Conservation (phyloP, 2,113 vertebrate genomes). For the Strigops habroptila region DNA sequence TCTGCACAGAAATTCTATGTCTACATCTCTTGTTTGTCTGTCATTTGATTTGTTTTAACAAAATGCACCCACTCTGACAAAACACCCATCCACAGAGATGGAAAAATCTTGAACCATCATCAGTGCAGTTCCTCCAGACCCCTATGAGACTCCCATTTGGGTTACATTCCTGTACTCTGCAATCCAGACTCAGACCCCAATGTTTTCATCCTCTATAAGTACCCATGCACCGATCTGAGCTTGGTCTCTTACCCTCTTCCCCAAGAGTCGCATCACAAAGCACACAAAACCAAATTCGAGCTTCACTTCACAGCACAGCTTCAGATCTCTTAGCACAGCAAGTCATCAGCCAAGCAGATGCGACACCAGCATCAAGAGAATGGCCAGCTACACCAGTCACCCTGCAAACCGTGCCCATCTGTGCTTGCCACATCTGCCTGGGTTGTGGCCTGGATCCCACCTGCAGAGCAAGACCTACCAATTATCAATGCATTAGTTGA, state of each 20-base stretch:
- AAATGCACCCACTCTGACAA: neutral
- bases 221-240: neutral
- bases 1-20: neutral
- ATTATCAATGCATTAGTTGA: neutral
- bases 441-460: neutral
- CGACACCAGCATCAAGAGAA: neutral
- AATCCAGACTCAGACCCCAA: neutral
- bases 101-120: neutral
- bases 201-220: neutral
- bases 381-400: neutral
- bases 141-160: neutral
- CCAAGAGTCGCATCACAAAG: neutral
- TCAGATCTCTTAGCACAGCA: neutral
- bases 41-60: neutral
- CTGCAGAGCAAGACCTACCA: neutral
- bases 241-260: neutral
- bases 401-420: accelerated
- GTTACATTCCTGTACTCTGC: neutral
- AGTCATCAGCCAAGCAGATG: neutral
- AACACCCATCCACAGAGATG: neutral
- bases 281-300: neutral
- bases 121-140: neutral
- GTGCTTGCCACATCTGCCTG: neutral
- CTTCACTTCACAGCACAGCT: neutral
- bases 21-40: neutral